These are phyloP conservation scores for Mesorhabditis belari DNA, from an alignment of 2,888 invertebrate species.

Conservation along the genomic window DNA sequence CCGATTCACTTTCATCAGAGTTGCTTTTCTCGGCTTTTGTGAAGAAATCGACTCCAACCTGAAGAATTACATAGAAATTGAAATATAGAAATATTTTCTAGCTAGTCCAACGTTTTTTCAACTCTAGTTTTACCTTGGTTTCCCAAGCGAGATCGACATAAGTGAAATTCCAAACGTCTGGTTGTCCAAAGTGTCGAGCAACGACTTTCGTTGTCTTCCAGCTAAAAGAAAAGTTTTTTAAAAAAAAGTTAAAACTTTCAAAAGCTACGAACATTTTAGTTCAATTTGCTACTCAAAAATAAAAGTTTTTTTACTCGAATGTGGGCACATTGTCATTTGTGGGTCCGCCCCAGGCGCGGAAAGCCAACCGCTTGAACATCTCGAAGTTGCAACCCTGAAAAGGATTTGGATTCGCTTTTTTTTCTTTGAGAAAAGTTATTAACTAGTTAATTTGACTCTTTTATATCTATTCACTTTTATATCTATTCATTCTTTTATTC, in stretches of 20 bases:
- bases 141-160: conserved; percentile 57
- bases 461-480: too few species aligned
- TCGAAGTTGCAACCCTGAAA: conserved; percentile 41
- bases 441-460: not conserved
- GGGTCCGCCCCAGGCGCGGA: conserved; percentile 62
- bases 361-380: conserved; percentile 56
- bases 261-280: too few species aligned
- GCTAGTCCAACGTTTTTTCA: too few species aligned
- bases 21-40: too few species aligned
- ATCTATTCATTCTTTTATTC: too few species aligned
- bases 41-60: not conserved
- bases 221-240: conserved; percentile 19
- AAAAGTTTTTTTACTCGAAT: conserved; percentile 59
- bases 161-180: conserved; percentile 69
- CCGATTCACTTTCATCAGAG: too few species aligned
- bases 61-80: not conserved
- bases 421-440: too few species aligned
- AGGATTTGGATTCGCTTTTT: not conserved
- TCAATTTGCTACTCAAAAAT: too few species aligned
- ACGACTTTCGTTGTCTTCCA: conserved; percentile 69
- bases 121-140: conserved; percentile 18
- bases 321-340: conserved; percentile 65
- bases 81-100: not conserved
- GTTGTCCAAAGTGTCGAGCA: conserved; percentile 65
- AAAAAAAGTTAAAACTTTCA: too few species aligned